Conservation (phyloP, 37 sponge, comb jelly and placozoan genomes). For the Amphimedon queenslandica region DNA sequence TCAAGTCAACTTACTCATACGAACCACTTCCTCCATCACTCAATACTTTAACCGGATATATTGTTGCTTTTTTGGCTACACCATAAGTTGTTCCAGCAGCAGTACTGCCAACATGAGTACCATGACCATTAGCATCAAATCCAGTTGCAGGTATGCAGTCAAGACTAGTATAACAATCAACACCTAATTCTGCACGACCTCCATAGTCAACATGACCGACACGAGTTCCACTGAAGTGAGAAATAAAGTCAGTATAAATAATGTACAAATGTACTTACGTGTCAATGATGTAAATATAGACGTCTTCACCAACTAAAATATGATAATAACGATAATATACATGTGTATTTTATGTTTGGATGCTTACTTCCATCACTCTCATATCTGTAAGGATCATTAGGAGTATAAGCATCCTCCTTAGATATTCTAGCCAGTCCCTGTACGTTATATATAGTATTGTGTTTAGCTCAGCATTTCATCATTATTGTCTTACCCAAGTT, state of each 20-base stretch:
- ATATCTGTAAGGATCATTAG: slow-evolving; percentile 16
- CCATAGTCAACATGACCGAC: background rate
- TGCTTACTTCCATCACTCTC: too few relatives aligned
- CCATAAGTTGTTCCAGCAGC: slow-evolving; percentile 27
- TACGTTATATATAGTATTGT: background rate
- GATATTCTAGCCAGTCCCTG: slow-evolving; percentile 44
- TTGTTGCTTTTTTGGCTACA: slow-evolving; percentile 31
- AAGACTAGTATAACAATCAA: background rate
- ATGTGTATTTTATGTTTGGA: too few relatives aligned
- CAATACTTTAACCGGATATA: slow-evolving; percentile 46
- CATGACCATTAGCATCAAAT: slow-evolving; percentile 41
- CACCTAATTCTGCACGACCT: background rate
- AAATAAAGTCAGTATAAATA: background rate
- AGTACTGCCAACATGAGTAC: slow-evolving; percentile 46
- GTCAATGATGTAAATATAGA: slow-evolving; percentile 60
- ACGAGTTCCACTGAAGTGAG: background rate
- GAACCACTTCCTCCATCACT: background rate
- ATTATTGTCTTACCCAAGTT: slow-evolving; percentile 13
- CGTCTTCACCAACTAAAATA: slow-evolving; percentile 36
- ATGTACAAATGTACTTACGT: slow-evolving; percentile 31
- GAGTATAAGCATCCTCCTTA: background rate
- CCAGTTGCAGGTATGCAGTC: background rate
- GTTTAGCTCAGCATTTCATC: too few relatives aligned
- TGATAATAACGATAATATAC: slow-evolving; percentile 6
- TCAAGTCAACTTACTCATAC: background rate